Evolutionary conservation across 2,113 vertebrate species (phyloP).

Genomic region (Panthera tigris): DNA sequence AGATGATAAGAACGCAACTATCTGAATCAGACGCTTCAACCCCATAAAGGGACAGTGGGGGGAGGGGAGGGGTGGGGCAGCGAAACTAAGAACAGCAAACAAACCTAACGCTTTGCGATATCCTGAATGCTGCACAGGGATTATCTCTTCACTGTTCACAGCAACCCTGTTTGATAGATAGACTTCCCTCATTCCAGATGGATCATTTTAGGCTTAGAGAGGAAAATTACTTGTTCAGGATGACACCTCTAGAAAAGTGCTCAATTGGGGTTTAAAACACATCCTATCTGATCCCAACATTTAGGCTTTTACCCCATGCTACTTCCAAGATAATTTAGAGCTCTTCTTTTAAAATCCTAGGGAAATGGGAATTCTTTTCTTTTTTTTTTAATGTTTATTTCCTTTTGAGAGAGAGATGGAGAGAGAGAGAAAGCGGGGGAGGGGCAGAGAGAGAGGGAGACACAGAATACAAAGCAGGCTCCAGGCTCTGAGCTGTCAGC

Average conservation of each 20-base stretch:
- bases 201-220: neutral
- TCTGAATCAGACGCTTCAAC: neutral
- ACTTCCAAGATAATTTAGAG: neutral
- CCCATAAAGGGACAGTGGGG: neutral
- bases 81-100: neutral
- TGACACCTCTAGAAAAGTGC: neutral
- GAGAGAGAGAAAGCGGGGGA: too few relatives aligned
- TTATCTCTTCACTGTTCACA: neutral
- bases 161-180: neutral
- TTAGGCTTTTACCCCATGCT: neutral
- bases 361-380: neutral
- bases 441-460: too few relatives aligned
- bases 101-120: too few relatives aligned
- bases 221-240: neutral
- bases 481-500: too few relatives aligned
- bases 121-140: neutral
- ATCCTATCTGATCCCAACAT: neutral
- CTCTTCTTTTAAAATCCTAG: neutral
- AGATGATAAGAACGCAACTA: neutral
- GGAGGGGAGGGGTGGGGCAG: neutral
- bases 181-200: neutral
- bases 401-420: too few relatives aligned
- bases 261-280: neutral
- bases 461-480: too few relatives aligned
- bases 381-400: too few relatives aligned